Conservation (phyloP, 2,113 vertebrate species). For the Nicator chloris region DNA sequence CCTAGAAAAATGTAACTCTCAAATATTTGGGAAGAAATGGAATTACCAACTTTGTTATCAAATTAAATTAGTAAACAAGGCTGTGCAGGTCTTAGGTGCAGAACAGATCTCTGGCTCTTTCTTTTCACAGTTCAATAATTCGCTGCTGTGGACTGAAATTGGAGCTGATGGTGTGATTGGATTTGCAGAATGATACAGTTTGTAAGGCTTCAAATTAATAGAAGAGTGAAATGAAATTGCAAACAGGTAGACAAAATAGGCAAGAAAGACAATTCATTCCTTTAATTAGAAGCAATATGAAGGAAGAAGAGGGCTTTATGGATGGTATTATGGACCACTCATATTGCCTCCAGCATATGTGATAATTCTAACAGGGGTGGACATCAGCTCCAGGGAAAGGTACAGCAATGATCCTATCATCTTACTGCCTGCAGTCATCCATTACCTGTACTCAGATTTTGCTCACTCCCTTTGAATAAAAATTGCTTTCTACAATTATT, state of each 20-base stretch:
- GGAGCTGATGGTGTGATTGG: neutral
- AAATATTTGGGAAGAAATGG: slow-evolving; percentile 57
- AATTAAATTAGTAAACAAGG: slow-evolving; percentile 47
- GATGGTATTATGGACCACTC: neutral
- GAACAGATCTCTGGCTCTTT: neutral
- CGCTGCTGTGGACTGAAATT: neutral
- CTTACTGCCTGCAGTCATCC: neutral
- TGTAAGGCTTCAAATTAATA: neutral
- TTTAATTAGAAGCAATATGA: neutral
- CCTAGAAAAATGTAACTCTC: slow-evolving; percentile 35
- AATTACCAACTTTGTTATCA: slow-evolving; percentile 42
- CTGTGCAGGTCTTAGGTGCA: neutral
- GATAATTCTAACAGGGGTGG: neutral
- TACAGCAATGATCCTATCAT: fast-evolving
- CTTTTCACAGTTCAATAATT: neutral
- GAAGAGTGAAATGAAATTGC: neutral
- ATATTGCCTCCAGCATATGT: neutral
- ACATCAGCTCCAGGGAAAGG: neutral
- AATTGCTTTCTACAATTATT: neutral
- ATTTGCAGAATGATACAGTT: neutral
- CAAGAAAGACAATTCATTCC: neutral
- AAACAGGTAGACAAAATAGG: neutral
- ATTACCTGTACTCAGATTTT: neutral
- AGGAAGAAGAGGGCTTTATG: neutral
- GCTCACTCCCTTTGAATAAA: neutral